phyloP scores from a whole-genome alignment of 1,140 invertebrate genomes.

The Caerostris extrusa region DNA sequence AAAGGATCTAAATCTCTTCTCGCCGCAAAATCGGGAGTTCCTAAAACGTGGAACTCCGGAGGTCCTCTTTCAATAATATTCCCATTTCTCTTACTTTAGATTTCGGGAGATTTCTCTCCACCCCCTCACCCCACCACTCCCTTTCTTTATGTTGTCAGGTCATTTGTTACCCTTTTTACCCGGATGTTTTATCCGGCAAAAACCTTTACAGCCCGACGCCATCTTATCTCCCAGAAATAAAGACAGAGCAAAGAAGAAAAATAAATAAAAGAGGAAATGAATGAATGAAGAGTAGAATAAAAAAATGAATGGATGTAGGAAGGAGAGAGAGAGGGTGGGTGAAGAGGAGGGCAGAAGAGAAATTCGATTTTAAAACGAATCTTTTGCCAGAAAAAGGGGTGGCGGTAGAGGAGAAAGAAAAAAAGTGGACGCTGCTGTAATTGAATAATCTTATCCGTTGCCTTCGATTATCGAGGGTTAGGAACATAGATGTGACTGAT shows the following conservation, averaged over 20 bases:
- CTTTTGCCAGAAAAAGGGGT: constrained; percentile 4
- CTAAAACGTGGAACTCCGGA: not conserved
- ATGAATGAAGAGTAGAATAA: not conserved
- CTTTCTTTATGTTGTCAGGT: constrained; percentile 67
- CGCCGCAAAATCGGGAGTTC: not conserved
- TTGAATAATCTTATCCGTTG: constrained; percentile 69
- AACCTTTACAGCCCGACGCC: not conserved
- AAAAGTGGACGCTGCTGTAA: constrained; percentile 23
- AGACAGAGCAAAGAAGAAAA: not conserved
- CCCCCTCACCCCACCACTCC: not conserved
- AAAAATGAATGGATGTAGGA: too few species aligned
- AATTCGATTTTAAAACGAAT: constrained; percentile 72
- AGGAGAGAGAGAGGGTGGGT: not conserved
- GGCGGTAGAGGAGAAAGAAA: not conserved
- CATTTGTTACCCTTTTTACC: constrained; percentile 68
- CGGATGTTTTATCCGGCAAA: constrained; percentile 49
- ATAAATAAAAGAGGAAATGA: not conserved
- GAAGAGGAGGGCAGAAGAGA: not conserved
- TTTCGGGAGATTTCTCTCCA: constrained; percentile 59
- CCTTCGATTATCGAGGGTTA: constrained; percentile 61
- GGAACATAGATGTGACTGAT: constrained; percentile 65
- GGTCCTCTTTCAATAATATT: constrained; percentile 68
- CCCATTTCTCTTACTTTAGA: constrained; percentile 75
- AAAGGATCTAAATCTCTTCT: not conserved
- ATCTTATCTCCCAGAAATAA: not conserved